Evolutionary conservation across 2,797 vertebrate genomes (phyloP), one percentile per base, ranked within the genome.

Genomic region (Enteromius fasciolatus): DNA sequence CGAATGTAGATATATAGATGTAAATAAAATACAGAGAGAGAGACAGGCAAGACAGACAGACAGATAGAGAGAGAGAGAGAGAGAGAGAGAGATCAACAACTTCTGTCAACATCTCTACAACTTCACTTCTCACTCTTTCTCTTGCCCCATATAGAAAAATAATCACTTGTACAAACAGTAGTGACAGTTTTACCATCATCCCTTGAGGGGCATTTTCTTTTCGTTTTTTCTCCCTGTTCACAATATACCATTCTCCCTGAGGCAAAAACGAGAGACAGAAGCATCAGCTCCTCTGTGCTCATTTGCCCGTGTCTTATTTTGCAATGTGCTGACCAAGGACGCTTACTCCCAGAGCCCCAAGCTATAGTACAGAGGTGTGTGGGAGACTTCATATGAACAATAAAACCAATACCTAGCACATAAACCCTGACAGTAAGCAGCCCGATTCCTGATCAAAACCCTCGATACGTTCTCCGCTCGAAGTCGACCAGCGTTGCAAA

Each of bases 301-400:
- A 83, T 77, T 77, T 83, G 64, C 50, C 64, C 74, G 54, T 77
- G 81, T 83, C 74, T 83, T 83, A 77, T 83, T 83, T 83, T 48
- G 64, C 81, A 76, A 59, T 69, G 73, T 83, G 81, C 81, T 83
- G 81, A 83, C 81, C 81, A 77, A 76, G 81, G 74, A 61, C 39
- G 28, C 74, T 83, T 36, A 48, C 14, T 77, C 52, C 28, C 74
- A 77, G 74, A 77, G 81, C 81, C 81, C 50, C 20, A 2, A 82
- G 80, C 74, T 68, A 83, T 52, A 50, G 20, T 57, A 76, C 39
- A 46, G 73, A 69, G 52, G 52, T 83, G 74, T 77, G 74, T 83
- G 74, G 81, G 81, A 83, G 81, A 83, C 74, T 70, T 77, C 66
- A 76, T 70, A 63, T 77, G 73, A 83, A 41, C 28, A 17, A 82